Conservation (phyloP, 2,113 vertebrate genomes). For the Mohoua ochrocephala region DNA sequence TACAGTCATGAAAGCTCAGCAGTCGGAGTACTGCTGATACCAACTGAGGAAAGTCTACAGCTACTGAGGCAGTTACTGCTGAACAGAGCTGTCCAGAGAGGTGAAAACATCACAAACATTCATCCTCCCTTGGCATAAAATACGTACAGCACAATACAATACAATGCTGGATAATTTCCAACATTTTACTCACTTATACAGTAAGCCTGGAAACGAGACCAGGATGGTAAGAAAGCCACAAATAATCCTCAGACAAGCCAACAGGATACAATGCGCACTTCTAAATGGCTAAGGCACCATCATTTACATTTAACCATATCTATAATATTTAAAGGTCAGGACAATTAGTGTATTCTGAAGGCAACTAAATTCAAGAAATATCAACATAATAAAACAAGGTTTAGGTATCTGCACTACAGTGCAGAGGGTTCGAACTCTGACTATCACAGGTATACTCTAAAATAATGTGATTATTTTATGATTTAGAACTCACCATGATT, state of each 20-base stretch:
- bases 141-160: not conserved
- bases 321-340: not conserved
- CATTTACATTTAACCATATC: not conserved
- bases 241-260: not conserved
- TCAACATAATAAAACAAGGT: not conserved
- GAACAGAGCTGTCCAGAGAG: not conserved
- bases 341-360: not conserved
- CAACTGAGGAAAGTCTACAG: not conserved
- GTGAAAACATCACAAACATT: not conserved
- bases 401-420: not conserved
- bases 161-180: not conserved
- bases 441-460: not conserved
- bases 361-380: not conserved
- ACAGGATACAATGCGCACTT: not conserved
- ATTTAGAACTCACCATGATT: constrained; percentile 86
- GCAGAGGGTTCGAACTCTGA: not conserved
- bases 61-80: not conserved
- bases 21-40: not conserved
- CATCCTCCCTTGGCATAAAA: not conserved
- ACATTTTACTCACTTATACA: not conserved
- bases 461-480: not conserved
- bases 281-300: not conserved
- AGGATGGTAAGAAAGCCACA: not conserved
- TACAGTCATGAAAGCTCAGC: not conserved
- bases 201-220: not conserved